phyloP scores from a whole-genome alignment of 92 coral and sea anemone genomes.

The Heliopora coerulea region DNA sequence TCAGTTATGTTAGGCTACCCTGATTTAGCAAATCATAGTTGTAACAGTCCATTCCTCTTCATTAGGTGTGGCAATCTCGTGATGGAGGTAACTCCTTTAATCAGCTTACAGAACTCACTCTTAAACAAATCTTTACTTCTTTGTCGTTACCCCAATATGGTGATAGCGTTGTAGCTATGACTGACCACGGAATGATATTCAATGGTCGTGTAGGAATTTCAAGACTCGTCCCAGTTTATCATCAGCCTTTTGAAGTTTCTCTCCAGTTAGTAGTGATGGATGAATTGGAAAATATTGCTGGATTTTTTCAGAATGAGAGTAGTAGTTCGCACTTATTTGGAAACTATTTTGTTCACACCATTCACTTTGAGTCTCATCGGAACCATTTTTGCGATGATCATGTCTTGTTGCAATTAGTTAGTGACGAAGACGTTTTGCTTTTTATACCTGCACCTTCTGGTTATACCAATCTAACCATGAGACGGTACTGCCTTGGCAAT shows the following conservation, averaged over 20 bases:
- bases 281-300: constrained; percentile 14
- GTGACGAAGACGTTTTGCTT: constrained; percentile 41
- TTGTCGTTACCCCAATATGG: constrained; percentile 63
- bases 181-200: constrained; percentile 67
- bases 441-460: constrained; percentile 44
- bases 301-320: constrained; percentile 12
- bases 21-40: too few relatives aligned
- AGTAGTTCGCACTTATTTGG: constrained; percentile 1
- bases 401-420: constrained; percentile 30
- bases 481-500: constrained; percentile 58
- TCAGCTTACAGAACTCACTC: constrained; percentile 56
- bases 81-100: constrained; percentile 91
- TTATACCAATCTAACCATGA: constrained; percentile 14
- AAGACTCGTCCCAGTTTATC: constrained; percentile 16
- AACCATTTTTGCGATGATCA: constrained; percentile 24
- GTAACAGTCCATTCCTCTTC: too few relatives aligned
- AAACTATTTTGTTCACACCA: constrained; percentile 4
- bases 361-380: constrained; percentile 12
- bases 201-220: constrained; percentile 69
- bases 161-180: constrained; percentile 60
- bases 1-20: too few relatives aligned
- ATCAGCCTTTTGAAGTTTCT: constrained; percentile 6
- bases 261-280: constrained; percentile 19
- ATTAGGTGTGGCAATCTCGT: constrained; percentile 91
- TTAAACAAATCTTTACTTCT: constrained; percentile 62